Evolutionary conservation across 2,888 invertebrate species (phyloP), one percentile per base, ranked within the genome.

Genomic region (Conus canariensis): DNA sequence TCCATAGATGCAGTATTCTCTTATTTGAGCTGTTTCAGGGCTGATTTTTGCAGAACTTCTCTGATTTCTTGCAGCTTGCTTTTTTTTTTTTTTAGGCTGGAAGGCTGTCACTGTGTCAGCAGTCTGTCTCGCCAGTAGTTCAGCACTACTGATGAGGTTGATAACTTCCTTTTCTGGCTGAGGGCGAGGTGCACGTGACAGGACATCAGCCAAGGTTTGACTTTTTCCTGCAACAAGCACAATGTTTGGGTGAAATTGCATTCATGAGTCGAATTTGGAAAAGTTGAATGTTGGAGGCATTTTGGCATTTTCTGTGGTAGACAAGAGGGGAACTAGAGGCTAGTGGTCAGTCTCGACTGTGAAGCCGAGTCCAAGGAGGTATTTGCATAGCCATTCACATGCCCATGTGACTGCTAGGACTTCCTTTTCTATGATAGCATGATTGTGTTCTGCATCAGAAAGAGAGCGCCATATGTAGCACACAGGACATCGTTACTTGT

Each of bases 231-330:
- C 1, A 25, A 88, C 77, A n/a, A 74, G 88, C 16, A 16, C 19
- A 22, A 88, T 77, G 25, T 88, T 30, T 74, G 70, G 19, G 45
- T 58, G 30, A n/a, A 25, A 88, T 60, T 25, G 30, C 25, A 45
- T 4, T 45, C 45, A 77, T 77, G 22, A 82, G 88, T 19, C 82
- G 59, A 30, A 88, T 80, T n/a, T 12, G 9, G 82, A 88, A 88
- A 10, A 82, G 88, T 58, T 77, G 82, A 56, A 88, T 88, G 82
- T 59, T 59, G 88, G 88, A 74, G 88, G 88, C 25, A 88, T 56
- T 56, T 88, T 88, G 74, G 56, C 25, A 19, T 82, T 56, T 59
- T 88, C 82, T 82, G 74, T 88, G 30, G 82, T 77, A 8, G 25
- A 58, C 45, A 88, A 56, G 59, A 82, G 82, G 16, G 82, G 56